A percentile compares a stretch with the other conserved stretches of the same genome.
These are phyloP conservation scores for Trichechus manatus DNA, from an alignment of 2,113 vertebrate species.

Conservation along the genomic window DNA sequence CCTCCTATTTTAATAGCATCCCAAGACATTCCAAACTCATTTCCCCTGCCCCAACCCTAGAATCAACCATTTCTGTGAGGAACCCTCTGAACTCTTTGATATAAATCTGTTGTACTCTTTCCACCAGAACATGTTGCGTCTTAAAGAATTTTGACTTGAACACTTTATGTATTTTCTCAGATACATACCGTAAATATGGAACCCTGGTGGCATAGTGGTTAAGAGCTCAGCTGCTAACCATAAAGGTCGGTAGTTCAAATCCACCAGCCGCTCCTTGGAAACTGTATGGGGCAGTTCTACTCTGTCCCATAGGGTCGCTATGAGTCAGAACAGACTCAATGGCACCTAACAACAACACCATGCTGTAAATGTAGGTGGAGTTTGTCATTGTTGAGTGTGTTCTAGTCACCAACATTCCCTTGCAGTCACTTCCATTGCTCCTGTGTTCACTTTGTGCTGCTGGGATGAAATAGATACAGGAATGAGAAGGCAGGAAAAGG, in stretches of 20 bases:
- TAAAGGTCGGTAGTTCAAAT: no score
- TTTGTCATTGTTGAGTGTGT: background rate
- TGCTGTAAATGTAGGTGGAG: background rate
- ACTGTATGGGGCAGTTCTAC: no score
- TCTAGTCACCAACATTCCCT: background rate
- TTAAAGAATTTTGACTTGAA: background rate
- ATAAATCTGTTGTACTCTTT: background rate
- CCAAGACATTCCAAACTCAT: background rate
- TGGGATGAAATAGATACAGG: background rate
- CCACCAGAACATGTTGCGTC: background rate
- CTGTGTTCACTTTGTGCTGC: background rate
- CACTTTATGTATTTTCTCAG: background rate
- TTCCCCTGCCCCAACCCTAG: background rate
- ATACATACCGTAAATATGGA: background rate
- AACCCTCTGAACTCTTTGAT: background rate
- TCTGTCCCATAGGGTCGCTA: no score
- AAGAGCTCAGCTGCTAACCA: no score
- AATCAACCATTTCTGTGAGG: slow-evolving; percentile 9
- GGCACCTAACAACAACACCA: no score
- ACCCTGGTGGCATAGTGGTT: no score
- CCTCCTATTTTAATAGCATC: background rate
- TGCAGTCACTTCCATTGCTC: background rate
- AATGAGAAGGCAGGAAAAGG: background rate
- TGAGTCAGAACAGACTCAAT: no score
- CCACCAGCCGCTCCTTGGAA: no score